Evolutionary conservation across 64 coral and sea anemone genomes (phyloP).

Genomic region (Cladopsammia gracilis): DNA sequence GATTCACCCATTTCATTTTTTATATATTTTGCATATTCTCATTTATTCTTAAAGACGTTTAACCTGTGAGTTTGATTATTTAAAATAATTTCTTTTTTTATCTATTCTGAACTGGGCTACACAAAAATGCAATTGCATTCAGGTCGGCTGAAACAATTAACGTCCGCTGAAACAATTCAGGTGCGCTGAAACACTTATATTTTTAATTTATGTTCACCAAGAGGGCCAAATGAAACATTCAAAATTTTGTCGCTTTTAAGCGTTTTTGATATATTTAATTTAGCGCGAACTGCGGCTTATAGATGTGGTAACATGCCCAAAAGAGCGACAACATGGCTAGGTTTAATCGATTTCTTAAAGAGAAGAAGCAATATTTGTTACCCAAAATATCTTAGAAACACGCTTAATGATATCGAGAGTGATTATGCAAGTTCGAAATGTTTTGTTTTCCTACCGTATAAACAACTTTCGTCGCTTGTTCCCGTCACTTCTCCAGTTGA

Average conservation of each 20-base stretch:
- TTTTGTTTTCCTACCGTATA: constrained; percentile 73
- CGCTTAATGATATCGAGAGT: neutral
- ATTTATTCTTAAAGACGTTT: neutral
- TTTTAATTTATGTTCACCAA: no score
- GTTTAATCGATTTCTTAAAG: no score
- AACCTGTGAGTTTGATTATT: no score
- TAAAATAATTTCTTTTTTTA: no score
- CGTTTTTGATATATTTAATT: neutral
- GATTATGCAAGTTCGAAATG: neutral
- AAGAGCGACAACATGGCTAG: neutral
- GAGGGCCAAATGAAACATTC: neutral
- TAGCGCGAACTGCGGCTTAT: neutral
- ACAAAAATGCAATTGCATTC: no score
- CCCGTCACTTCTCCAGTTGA: constrained; percentile 75
- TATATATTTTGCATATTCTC: neutral
- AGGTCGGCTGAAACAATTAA: no score
- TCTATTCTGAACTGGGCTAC: no score
- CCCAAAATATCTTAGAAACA: neutral
- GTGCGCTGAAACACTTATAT: no score
- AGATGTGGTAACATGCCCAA: neutral
- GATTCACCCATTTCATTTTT: neutral
- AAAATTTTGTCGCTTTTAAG: neutral
- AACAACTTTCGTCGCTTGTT: constrained; percentile 83
- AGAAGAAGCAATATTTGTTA: neutral
- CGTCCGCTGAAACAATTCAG: no score